Evolutionary conservation across 2,113 vertebrate genomes (phyloP), one percentile per base, ranked within the genome.

Genomic region (Lasiurus cinereus): DNA sequence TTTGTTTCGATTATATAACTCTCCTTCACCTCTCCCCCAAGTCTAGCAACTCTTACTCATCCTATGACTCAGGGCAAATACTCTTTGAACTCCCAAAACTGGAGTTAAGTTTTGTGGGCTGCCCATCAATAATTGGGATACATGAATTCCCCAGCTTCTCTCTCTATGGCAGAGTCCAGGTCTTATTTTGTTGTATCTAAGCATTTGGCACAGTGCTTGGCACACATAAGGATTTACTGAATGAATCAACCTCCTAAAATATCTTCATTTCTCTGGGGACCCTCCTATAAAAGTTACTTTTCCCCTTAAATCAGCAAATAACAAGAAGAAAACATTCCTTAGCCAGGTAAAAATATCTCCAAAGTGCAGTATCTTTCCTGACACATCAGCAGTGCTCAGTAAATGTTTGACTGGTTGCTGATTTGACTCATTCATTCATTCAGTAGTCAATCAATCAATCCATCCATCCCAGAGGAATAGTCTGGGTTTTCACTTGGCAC

Each of bases 1-100:
- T 54, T 77, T 50, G 15, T 50, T 94, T n/a, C 83, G 70, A 83
- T 92, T 76, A 72, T 48, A 5, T 62, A 76, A 72, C 83, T 36
- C 39, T 39, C 50, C 36, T 90, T 95, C 59, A 72, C 52, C 46
- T 84, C 72, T 43, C 19, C 29, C 59, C 88, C 66, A 66, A 78
- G 78, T 83, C 83, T 84, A 73, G 48, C n/a, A 46, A 54, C 62
- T 31, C 74, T 77, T 94, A 33, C 79, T 56, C 29, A 6, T 72
- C 66, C 67, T 31, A 4, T 80, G 77, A 94, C 72, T 78, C 72
- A 59, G 76, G 62, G 43, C 9, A 87, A 50, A 59, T 31, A 72
- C 73, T 56, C 78, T 54, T 54, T 64, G 79, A 78, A n/a, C 31
- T 48, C 22, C 69, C 19, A 0, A 24, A 8, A 15, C 21, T 85